A percentile compares a stretch with the other conserved stretches of the same genome.
These are phyloP conservation scores for Halcyon badia DNA, from an alignment of 2,797 vertebrate species.

Conservation along the genomic window DNA sequence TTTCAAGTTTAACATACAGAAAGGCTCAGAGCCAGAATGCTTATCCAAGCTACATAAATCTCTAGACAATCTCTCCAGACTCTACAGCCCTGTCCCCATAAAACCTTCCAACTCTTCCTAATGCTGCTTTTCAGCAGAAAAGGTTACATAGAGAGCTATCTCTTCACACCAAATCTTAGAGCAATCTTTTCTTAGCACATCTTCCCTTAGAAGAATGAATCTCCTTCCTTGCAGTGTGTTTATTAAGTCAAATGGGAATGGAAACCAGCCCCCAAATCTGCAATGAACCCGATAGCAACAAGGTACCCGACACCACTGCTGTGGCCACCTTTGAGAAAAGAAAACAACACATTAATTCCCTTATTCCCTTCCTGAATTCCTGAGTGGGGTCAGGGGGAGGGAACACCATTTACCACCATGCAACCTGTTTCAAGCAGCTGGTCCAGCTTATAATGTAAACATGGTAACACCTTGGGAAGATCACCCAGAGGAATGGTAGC, in stretches of 20 bases:
- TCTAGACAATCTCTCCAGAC: not conserved
- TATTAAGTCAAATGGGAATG: not conserved
- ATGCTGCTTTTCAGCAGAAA: not conserved
- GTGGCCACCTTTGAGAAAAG: not conserved
- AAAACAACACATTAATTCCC: not conserved
- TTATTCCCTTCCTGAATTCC: conserved; percentile 40
- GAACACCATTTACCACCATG: not conserved
- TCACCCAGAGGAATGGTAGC: conserved; percentile 13
- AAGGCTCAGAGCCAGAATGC: conserved; percentile 38
- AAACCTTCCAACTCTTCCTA: conserved; percentile 13
- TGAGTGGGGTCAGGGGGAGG: not conserved
- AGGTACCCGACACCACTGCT: not conserved
- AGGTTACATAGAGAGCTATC: not conserved
- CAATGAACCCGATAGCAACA: not conserved
- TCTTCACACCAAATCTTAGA: not conserved
- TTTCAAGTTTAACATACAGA: conserved; percentile 38
- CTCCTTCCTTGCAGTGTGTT: not conserved
- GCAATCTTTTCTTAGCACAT: not conserved
- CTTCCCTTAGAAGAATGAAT: not conserved
- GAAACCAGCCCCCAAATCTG: not conserved
- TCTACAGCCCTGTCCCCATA: not conserved
- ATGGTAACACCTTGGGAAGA: conserved; percentile 34
- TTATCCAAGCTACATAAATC: conserved; percentile 59
- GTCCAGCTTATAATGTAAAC: conserved; percentile 40
- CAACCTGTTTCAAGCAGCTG: conserved; percentile 7